phyloP scores from a whole-genome alignment of 2,113 vertebrate species.

The Istiophorus platypterus region DNA sequence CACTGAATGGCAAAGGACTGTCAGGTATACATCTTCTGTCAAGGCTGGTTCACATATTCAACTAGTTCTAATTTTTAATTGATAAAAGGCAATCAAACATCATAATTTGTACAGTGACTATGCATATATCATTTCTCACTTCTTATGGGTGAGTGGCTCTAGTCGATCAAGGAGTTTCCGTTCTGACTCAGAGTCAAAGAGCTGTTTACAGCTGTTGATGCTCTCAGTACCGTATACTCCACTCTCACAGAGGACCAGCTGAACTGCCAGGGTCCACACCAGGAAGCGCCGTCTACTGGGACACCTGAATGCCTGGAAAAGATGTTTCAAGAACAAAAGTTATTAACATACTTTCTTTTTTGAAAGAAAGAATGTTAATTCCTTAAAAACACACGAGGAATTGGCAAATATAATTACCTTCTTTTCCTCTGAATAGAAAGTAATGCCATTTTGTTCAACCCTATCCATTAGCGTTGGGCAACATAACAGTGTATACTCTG shows the following conservation, averaged over 20 bases:
- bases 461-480: not conserved
- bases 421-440: not conserved
- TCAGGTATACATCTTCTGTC: not conserved
- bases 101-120: not conserved
- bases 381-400: no score
- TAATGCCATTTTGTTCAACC: no score
- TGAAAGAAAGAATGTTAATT: not conserved
- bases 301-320: slow-evolving; percentile 47
- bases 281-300: slow-evolving; percentile 38
- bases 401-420: not conserved
- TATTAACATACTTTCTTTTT: not conserved
- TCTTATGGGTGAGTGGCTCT: slow-evolving; percentile 74
- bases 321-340: not conserved
- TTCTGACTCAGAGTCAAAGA: slow-evolving; percentile 16
- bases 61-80: not conserved
- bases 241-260: slow-evolving; percentile 66
- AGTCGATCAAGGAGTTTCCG: slow-evolving; percentile 64
- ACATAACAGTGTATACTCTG: not conserved
- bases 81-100: not conserved
- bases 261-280: slow-evolving; percentile 61
- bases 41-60: not conserved
- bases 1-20: not conserved
- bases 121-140: slow-evolving; percentile 66
- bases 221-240: slow-evolving; percentile 29
- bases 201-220: slow-evolving; percentile 73